Conservation (phyloP, 1,140 invertebrate genomes). For the Liolophura sinensis region DNA sequence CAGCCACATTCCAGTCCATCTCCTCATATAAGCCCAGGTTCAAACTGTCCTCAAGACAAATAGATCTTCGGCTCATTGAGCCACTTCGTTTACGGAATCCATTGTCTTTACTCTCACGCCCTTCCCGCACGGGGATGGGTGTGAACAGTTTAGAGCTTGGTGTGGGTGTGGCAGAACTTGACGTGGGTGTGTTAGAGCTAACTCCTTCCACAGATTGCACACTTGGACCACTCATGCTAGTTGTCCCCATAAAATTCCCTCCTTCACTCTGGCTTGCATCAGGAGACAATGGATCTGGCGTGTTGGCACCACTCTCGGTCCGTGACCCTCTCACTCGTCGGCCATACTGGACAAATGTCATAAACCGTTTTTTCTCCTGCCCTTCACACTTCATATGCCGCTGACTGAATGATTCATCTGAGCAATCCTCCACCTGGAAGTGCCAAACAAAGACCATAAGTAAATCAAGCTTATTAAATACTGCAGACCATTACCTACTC, state of each 20-base stretch:
- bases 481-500: background rate
- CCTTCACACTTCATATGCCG: slow-evolving; percentile 77
- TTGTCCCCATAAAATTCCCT: background rate
- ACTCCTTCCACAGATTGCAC: slow-evolving; percentile 8
- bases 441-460: slow-evolving; percentile 9
- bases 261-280: slow-evolving; percentile 4
- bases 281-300: slow-evolving; percentile 12
- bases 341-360: slow-evolving; percentile 68
- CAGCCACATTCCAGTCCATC: slow-evolving; percentile 51
- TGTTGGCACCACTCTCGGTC: slow-evolving; percentile 23
- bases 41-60: slow-evolving; percentile 7
- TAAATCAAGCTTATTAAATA: background rate
- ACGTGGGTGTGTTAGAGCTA: slow-evolving; percentile 7
- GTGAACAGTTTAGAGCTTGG: background rate
- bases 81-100: slow-evolving; percentile 17
- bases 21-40: slow-evolving; percentile 1
- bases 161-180: background rate
- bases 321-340: slow-evolving; percentile 53
- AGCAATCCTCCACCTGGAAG: slow-evolving; percentile 74
- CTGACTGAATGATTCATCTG: slow-evolving; percentile 69
- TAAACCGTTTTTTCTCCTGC: slow-evolving; percentile 78
- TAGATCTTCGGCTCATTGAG: slow-evolving; percentile 28
- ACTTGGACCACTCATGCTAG: slow-evolving; percentile 4
- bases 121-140: background rate
- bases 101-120: slow-evolving; percentile 6